phyloP scores from a whole-genome alignment of 1,140 invertebrate genomes.

The Cydia splendana region DNA sequence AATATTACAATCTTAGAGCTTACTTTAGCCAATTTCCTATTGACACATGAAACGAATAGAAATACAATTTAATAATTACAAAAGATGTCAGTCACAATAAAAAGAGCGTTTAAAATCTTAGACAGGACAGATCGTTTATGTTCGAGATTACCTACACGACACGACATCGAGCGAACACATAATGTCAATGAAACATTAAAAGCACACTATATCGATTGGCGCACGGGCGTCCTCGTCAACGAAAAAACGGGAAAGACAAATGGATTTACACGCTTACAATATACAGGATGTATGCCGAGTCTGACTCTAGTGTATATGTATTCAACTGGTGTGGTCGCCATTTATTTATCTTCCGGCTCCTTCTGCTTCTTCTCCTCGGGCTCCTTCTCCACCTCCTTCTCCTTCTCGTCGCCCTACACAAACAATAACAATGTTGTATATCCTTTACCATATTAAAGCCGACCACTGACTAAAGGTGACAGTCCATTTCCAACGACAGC shows the following conservation, averaged over 20 bases:
- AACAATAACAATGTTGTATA: constrained; percentile 39
- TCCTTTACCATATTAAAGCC: background rate
- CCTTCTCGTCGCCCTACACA: constrained; percentile 74
- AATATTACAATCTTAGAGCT: constrained; percentile 49
- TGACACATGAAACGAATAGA: constrained; percentile 45
- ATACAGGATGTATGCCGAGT: constrained; percentile 68
- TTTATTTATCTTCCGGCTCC: constrained; percentile 70
- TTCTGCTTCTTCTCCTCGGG: constrained; percentile 87
- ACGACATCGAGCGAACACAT: constrained; percentile 49
- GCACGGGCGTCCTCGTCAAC: constrained; percentile 43
- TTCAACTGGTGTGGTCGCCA: constrained; percentile 47
- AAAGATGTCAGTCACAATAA: constrained; percentile 26
- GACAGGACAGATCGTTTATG: background rate
- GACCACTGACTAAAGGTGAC: no score
- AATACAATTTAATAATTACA: constrained; percentile 45
- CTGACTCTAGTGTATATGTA: constrained; percentile 62
- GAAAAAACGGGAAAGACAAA: constrained; percentile 75
- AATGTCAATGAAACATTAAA: constrained; percentile 43
- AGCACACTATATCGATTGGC: constrained; percentile 43
- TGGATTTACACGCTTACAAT: constrained; percentile 76
- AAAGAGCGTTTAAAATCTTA: constrained; percentile 17
- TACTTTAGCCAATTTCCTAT: constrained; percentile 43
- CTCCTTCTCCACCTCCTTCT: constrained; percentile 86
- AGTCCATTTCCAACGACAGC: no score
- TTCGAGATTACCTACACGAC: constrained; percentile 35